phyloP scores from a whole-genome alignment of 2,888 invertebrate genomes.

The Sinhomidia bicolor region DNA sequence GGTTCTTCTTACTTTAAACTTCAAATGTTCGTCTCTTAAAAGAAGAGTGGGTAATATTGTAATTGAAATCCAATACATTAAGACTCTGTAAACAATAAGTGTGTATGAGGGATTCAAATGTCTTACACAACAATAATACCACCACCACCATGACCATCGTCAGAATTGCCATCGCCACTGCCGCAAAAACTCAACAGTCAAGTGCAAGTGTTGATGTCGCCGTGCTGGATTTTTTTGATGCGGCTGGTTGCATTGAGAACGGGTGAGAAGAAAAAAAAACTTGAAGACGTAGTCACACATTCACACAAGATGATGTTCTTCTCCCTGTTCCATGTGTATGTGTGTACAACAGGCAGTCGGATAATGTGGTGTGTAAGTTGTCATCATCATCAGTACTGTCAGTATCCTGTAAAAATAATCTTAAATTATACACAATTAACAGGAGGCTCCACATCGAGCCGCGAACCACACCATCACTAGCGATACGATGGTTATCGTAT shows the following conservation, averaged over 20 bases:
- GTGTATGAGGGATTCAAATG: neutral
- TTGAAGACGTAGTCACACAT: neutral
- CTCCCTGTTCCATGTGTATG: constrained; percentile 55
- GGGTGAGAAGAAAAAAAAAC: neutral
- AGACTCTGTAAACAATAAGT: constrained; percentile 56
- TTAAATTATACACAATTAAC: constrained; percentile 60
- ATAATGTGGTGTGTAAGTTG: constrained; percentile 64
- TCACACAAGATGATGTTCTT: neutral
- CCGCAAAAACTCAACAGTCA: too few relatives aligned
- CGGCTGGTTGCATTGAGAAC: neutral
- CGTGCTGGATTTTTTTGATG: neutral
- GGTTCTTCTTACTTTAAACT: constrained; percentile 57
- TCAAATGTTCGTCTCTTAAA: neutral
- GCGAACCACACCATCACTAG: neutral
- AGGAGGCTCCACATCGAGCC: neutral
- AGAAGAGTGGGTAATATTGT: constrained; percentile 33
- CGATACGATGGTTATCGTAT: too few relatives aligned
- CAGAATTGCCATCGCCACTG: constrained; percentile 1
- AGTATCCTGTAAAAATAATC: constrained; percentile 51
- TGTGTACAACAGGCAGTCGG: too few relatives aligned
- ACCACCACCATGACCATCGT: neutral
- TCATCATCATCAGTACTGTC: constrained; percentile 68
- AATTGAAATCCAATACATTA: constrained; percentile 59
- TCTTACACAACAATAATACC: constrained; percentile 13
- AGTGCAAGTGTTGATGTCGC: constrained; percentile 21